phyloP scores from a whole-genome alignment of 2,888 invertebrate genomes.

The Torymus auratus region DNA sequence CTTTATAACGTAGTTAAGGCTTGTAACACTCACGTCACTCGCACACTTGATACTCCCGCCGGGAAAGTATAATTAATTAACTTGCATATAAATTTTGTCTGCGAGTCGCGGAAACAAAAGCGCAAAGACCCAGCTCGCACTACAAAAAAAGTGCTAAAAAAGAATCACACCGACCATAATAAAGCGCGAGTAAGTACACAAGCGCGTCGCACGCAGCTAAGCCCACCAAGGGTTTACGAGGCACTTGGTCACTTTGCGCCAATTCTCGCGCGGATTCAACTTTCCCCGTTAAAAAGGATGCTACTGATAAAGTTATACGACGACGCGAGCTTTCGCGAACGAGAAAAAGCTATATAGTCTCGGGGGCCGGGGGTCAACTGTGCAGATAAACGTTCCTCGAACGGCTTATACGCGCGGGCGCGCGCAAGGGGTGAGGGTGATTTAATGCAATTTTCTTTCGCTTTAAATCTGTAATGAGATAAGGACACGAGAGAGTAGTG shows the following conservation, averaged over 20 bases:
- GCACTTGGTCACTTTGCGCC: background rate
- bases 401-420: background rate
- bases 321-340: background rate
- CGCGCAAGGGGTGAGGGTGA: slow-evolving; percentile 7
- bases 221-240: too few species aligned
- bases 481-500: slow-evolving; percentile 37
- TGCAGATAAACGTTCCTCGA: slow-evolving; percentile 33
- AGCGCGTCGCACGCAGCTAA: too few species aligned
- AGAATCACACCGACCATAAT: too few species aligned
- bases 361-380: slow-evolving; percentile 19
- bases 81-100: too few species aligned
- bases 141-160: too few species aligned
- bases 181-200: too few species aligned
- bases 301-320: slow-evolving; percentile 27
- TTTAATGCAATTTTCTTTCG: slow-evolving; percentile 50
- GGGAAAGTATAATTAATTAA: too few species aligned
- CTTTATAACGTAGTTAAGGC: too few species aligned
- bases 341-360: background rate
- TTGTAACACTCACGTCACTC: too few species aligned
- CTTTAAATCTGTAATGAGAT: slow-evolving; percentile 45
- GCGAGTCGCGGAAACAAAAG: too few species aligned
- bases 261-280: background rate
- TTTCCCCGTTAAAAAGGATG: slow-evolving; percentile 38
- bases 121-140: too few species aligned
- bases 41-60: too few species aligned